Evolutionary conservation across 2,888 invertebrate genomes (phyloP), one percentile per base, ranked within the genome.

Genomic region (Dione vanillae): DNA sequence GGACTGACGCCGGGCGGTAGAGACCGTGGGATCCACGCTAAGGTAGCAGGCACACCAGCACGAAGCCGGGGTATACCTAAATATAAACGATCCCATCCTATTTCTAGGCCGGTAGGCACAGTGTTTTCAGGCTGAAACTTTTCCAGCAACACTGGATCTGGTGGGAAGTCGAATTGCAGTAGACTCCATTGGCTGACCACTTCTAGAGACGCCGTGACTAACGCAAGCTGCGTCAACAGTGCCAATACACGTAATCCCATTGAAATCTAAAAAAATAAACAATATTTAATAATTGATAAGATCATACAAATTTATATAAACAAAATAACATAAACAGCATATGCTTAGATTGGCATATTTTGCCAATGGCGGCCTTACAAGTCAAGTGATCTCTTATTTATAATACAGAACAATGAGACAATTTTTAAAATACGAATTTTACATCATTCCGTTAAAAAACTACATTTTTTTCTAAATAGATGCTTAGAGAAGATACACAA

Each of bases 91-190:
- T 97, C 95, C 87, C 94, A 94, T 2, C 95, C 94, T 41, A 97
- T 91, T 80, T 96, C 97, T 72, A 97, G 82, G 1, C 97, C 97
- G 0, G 97, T 97, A 47, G 96, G 95, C 6, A 97, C 95, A 0
- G 96, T 95, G 85, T 96, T 96, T 82, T 96, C 95, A 0, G 96
- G 96, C 75, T 95, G 95, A 83, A 94, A 96, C 84, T 93, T 94
- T 77, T 93, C 90, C 77, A 95, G 85, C 11, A 91, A 88, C 7
- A 92, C 86, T 1, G 95, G 95, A 78, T 95, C 94, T 62, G 94
- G 94, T 0, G 95, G 95, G 78, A 96, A 95, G 85, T 96, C 95
- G 78, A 95, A 96, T 78, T 94, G 94, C 61, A 96, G 84, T 8
- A 96, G 84, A 75, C 94, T 95, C 96, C 96, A 96, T 82, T 96